Conservation (phyloP, 2,888 invertebrate species). For the Philereme transversata region DNA sequence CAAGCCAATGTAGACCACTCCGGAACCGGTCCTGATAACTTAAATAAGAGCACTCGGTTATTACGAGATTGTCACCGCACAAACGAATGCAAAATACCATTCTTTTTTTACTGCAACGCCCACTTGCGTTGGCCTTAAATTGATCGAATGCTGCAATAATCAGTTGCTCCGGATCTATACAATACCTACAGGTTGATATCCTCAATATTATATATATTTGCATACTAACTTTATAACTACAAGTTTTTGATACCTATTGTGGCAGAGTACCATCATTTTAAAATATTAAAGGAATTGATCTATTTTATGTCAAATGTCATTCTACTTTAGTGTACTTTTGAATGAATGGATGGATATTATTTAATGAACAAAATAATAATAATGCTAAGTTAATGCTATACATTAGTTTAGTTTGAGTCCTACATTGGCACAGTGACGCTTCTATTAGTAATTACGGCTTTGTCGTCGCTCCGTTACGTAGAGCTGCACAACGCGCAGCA, state of each 20-base stretch:
- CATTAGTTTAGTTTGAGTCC: not conserved
- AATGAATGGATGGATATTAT: no score
- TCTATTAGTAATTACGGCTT: conserved; percentile 15
- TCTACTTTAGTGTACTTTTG: not conserved
- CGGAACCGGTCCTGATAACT: conserved; percentile 46
- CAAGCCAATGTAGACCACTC: conserved; percentile 43
- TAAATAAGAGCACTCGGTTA: conserved; percentile 37
- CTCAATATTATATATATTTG: not conserved
- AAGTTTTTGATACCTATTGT: not conserved
- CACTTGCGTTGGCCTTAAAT: conserved; percentile 6
- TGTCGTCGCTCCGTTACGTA: conserved; percentile 46
- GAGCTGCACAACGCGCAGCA: conserved; percentile 51
- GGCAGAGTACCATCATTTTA: no score
- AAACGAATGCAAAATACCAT: conserved; percentile 43
- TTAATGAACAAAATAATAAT: no score
- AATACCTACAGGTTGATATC: not conserved
- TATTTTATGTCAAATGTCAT: not conserved
- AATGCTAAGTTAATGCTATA: no score
- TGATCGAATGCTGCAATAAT: conserved; percentile 4
- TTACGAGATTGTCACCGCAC: conserved; percentile 32
- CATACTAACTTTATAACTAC: not conserved
- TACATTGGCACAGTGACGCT: not conserved
- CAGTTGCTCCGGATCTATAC: not conserved
- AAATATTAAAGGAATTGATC: no score
- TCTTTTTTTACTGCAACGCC: conserved; percentile 21